These are phyloP conservation scores for Cataglyphis rosenhaueri DNA, from an alignment of 2,888 invertebrate species.

Conservation along the genomic window DNA sequence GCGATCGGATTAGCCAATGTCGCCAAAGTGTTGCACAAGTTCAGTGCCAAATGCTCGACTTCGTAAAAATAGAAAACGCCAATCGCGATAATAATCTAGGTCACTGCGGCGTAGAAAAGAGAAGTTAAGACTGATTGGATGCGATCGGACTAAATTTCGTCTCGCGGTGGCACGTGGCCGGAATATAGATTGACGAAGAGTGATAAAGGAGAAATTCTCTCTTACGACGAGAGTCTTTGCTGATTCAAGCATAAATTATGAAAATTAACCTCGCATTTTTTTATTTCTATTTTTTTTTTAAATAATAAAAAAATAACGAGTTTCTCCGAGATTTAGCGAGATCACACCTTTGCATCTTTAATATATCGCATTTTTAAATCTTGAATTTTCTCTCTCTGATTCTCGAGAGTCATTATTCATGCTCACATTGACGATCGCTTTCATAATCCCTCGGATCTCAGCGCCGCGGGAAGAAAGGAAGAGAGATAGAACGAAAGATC, in stretches of 20 bases:
- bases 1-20: constrained; percentile 2
- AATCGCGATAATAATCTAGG: constrained; percentile 65
- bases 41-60: constrained; percentile 35
- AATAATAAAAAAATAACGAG: constrained; percentile 1
- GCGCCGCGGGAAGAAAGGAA: background rate
- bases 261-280: background rate
- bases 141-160: constrained; percentile 70
- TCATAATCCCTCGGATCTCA: constrained; percentile 4
- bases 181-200: constrained; percentile 59
- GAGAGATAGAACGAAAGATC: background rate
- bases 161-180: constrained; percentile 61
- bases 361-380: constrained; percentile 9
- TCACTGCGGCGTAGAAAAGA: constrained; percentile 33
- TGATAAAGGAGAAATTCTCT: constrained; percentile 19
- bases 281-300: background rate
- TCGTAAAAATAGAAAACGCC: constrained; percentile 65
- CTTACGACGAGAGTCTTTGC: constrained; percentile 34
- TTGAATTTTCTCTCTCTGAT: background rate
- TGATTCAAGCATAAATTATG: background rate
- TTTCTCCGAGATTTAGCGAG: background rate
- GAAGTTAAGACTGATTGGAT: constrained; percentile 54
- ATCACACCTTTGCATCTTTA: constrained; percentile 1
- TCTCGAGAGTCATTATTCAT: constrained; percentile 24
- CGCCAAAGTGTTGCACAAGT: constrained; percentile 54
- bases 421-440: constrained; percentile 11